These are phyloP conservation scores for Drosophila kanapiae DNA, from an alignment of 1,140 invertebrate species.

Conservation along the genomic window DNA sequence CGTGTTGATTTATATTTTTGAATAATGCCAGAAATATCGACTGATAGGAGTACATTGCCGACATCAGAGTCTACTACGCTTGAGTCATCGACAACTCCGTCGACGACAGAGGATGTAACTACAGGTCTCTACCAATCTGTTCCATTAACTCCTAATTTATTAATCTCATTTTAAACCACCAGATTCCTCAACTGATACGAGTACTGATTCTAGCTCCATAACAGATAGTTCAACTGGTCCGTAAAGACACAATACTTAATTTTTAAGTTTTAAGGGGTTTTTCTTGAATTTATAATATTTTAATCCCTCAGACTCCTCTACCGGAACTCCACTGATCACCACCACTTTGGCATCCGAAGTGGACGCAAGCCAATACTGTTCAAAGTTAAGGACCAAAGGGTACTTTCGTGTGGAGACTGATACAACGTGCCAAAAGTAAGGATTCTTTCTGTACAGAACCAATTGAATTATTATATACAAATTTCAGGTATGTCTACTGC, in stretches of 20 bases:
- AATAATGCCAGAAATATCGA: conserved; percentile 4
- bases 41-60: conserved; percentile 1
- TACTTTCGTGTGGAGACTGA: conserved; percentile 52
- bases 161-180: background rate
- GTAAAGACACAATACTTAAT: background rate
- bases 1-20: background rate
- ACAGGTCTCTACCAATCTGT: background rate
- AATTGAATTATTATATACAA: background rate
- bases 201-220: background rate
- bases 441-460: background rate
- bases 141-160: background rate
- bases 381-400: conserved; percentile 34
- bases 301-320: conserved; percentile 18
- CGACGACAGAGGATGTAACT: background rate
- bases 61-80: background rate
- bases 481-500: conserved; percentile 62
- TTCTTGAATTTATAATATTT: background rate
- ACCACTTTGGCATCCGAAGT: conserved; percentile 28
- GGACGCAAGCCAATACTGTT: conserved; percentile 45
- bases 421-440: conserved; percentile 60
- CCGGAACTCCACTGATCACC: background rate
- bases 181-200: background rate
- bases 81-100: background rate
- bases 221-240: background rate
- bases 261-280: background rate